Conservation (phyloP, 2,888 invertebrate genomes). For the Mesorhabditis sp. region DNA sequence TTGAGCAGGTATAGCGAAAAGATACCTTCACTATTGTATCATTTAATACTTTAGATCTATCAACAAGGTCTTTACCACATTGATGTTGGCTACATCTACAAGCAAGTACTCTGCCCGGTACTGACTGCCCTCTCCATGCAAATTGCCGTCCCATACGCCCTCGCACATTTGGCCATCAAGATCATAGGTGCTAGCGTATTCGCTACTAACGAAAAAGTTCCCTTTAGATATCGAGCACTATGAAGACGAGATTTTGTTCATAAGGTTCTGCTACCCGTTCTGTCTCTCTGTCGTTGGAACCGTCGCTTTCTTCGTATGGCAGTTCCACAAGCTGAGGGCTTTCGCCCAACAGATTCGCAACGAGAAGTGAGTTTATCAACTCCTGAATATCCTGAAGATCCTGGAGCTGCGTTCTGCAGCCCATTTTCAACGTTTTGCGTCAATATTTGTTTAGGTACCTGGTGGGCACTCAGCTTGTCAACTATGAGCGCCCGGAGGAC, state of each 20-base stretch:
- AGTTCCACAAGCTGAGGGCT: slow-evolving; percentile 86
- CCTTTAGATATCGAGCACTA: not conserved
- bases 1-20: slow-evolving; percentile 70
- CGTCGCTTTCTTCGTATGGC: slow-evolving; percentile 70
- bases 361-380: slow-evolving; percentile 71
- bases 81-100: slow-evolving; percentile 75
- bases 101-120: slow-evolving; percentile 82
- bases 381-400: not conserved
- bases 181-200: slow-evolving; percentile 17
- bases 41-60: slow-evolving; percentile 67
- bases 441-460: slow-evolving; percentile 67
- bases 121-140: slow-evolving; percentile 82
- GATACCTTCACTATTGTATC: not conserved
- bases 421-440: not conserved
- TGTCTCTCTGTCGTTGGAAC: slow-evolving; percentile 66
- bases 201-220: slow-evolving; percentile 7
- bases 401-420: not conserved
- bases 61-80: slow-evolving; percentile 88
- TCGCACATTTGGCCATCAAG: slow-evolving; percentile 69
- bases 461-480: slow-evolving; percentile 90
- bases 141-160: slow-evolving; percentile 85
- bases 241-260: slow-evolving; percentile 6
- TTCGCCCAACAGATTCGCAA: slow-evolving; percentile 97
- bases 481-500: slow-evolving; percentile 71
- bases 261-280: slow-evolving; percentile 81